phyloP scores from a whole-genome alignment of 2,797 vertebrate species.

The Aulostomus chinensis region DNA sequence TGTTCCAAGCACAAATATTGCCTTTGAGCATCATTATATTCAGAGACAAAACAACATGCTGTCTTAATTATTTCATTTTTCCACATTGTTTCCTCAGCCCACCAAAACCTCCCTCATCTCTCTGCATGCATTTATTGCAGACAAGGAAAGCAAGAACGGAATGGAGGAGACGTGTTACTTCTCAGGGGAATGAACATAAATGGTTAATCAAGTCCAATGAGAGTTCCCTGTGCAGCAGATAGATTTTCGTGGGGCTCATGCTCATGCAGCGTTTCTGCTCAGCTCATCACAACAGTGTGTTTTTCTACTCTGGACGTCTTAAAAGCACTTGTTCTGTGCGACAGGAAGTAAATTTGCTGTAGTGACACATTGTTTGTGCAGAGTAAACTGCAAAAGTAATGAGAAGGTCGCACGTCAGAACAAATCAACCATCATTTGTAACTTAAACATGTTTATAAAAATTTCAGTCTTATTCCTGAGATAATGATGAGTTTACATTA shows the following conservation, averaged over 20 bases:
- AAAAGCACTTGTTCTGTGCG: conserved; percentile 15
- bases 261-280: conserved; percentile 16
- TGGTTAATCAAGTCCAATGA: conserved; percentile 59
- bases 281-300: conserved; percentile 44
- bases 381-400: too few species aligned
- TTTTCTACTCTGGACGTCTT: conserved; percentile 29
- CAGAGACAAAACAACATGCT: not conserved
- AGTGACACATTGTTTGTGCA: too few species aligned
- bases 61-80: too few species aligned
- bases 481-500: too few species aligned
- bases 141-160: conserved; percentile 22
- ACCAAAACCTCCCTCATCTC: not conserved
- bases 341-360: too few species aligned
- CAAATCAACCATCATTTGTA: too few species aligned
- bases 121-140: conserved; percentile 39
- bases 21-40: too few species aligned
- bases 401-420: too few species aligned
- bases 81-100: conserved; percentile 5
- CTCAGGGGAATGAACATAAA: conserved; percentile 47
- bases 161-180: conserved; percentile 46
- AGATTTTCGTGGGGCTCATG: conserved; percentile 17
- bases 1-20: too few species aligned
- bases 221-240: conserved; percentile 23
- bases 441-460: too few species aligned
- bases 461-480: too few species aligned